These are phyloP conservation scores for Todus mexicanus DNA, from an alignment of 2,797 vertebrate genomes.

Conservation along the genomic window DNA sequence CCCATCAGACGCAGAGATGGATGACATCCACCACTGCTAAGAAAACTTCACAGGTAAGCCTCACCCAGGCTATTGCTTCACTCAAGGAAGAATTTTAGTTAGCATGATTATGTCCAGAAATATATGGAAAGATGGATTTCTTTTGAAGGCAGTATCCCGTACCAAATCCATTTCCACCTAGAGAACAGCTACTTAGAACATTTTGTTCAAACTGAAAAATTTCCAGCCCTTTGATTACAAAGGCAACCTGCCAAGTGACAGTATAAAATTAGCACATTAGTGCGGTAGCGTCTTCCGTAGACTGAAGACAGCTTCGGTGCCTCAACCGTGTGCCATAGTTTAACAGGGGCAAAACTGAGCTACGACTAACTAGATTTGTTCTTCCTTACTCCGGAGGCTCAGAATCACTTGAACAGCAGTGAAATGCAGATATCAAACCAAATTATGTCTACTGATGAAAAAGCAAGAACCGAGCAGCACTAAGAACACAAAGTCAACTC, in stretches of 20 bases:
- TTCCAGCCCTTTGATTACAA: conserved; percentile 66
- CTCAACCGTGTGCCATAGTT: not conserved
- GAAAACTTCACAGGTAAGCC: not conserved
- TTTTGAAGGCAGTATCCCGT: conserved; percentile 32
- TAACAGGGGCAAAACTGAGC: not conserved
- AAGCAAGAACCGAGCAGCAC: not conserved
- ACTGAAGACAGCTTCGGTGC: conserved; percentile 29
- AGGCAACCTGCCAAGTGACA: conserved; percentile 64
- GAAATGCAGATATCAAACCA: not conserved
- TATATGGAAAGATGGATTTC: conserved; percentile 4
- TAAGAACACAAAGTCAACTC: not conserved
- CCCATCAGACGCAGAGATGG: not conserved
- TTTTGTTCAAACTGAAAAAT: conserved; percentile 68
- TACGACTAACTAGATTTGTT: not conserved
- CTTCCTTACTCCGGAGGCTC: not conserved
- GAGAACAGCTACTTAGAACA: conserved; percentile 57
- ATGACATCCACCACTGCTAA: not conserved
- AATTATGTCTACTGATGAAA: not conserved
- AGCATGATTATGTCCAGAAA: not conserved
- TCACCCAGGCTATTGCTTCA: not conserved
- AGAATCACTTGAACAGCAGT: not conserved
- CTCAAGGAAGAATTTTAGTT: not conserved
- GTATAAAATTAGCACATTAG: conserved; percentile 66
- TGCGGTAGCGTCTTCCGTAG: conserved; percentile 53
- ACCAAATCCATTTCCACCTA: conserved; percentile 55